Conservation (phyloP, 2,113 vertebrate genomes). For the Oreocharis arfaki region DNA sequence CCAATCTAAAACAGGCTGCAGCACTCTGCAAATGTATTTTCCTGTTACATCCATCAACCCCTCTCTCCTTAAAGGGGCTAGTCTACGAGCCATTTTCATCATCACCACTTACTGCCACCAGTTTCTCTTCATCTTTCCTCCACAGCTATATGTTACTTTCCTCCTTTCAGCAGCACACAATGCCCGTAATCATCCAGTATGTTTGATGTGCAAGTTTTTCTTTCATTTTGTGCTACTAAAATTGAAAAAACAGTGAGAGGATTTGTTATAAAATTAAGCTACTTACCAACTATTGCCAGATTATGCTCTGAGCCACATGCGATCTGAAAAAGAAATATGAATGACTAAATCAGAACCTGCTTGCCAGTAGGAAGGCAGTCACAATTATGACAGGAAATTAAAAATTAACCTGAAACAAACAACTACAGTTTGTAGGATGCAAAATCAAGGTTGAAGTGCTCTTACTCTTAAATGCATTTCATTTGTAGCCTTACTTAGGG, state of each 20-base stretch:
- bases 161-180: background rate
- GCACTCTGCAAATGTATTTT: background rate
- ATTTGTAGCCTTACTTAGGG: background rate
- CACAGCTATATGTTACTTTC: background rate
- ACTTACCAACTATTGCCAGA: slow-evolving; percentile 90
- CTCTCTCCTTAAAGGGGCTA: background rate
- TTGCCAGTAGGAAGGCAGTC: background rate
- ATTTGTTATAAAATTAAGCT: slow-evolving; percentile 35
- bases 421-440: background rate
- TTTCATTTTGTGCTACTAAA: background rate
- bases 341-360: background rate
- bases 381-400: background rate
- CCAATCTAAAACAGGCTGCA: background rate
- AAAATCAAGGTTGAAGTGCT: background rate
- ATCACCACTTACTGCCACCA: background rate
- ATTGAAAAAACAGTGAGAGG: background rate
- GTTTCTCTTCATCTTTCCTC: background rate
- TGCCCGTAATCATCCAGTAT: background rate
- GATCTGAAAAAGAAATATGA: slow-evolving; percentile 75
- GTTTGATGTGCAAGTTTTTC: background rate
- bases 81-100: background rate
- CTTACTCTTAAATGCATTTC: background rate
- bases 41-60: background rate
- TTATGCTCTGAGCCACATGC: slow-evolving; percentile 95
- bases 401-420: slow-evolving; percentile 37